phyloP scores from a whole-genome alignment of 2,888 invertebrate genomes.

The Pterostichus madidus region DNA sequence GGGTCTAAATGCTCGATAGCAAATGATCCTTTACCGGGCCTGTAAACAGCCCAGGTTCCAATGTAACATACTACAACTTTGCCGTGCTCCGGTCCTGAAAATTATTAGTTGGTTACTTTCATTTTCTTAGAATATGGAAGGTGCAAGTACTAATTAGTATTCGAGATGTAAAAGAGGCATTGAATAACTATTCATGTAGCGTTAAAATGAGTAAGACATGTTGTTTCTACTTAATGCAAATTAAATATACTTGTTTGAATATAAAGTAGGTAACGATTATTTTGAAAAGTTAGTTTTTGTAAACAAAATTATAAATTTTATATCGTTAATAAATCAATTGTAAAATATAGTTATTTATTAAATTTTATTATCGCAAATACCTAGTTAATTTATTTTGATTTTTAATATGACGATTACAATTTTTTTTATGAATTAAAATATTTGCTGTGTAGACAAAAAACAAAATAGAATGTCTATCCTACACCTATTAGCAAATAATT shows the following conservation, averaged over 20 bases:
- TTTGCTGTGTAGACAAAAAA: too few relatives aligned
- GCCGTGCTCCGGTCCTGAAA: constrained; percentile 84
- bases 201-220: constrained; percentile 21
- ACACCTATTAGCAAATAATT: too few relatives aligned
- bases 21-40: constrained; percentile 84
- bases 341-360: too few relatives aligned
- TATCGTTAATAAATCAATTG: too few relatives aligned
- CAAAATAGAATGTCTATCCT: too few relatives aligned
- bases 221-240: neutral
- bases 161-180: constrained; percentile 25
- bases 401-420: too few relatives aligned
- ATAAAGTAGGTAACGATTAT: neutral
- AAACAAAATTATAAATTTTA: too few relatives aligned
- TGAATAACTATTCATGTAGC: constrained; percentile 3
- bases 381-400: too few relatives aligned
- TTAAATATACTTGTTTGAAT: neutral
- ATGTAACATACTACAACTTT: constrained; percentile 90
- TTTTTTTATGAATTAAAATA: too few relatives aligned
- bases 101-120: constrained; percentile 58
- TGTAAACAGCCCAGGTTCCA: constrained; percentile 89
- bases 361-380: too few relatives aligned
- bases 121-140: constrained; percentile 39
- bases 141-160: constrained; percentile 43
- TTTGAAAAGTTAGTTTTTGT: neutral
- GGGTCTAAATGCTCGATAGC: constrained; percentile 85